Conservation (phyloP, 2,797 vertebrate genomes). For the Prunella strophiata region DNA sequence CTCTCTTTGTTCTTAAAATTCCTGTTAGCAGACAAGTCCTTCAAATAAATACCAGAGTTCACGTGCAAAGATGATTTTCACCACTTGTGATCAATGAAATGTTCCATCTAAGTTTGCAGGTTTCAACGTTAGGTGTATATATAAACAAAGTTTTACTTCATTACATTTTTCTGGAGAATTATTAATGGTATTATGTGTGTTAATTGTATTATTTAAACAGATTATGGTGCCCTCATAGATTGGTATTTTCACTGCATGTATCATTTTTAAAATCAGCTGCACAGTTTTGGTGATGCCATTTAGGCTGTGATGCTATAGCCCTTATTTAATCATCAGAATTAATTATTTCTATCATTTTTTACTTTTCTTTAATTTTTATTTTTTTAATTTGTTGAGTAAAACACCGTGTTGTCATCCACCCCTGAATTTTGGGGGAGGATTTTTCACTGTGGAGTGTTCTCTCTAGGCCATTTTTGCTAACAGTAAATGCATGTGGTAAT, state of each 20-base stretch:
- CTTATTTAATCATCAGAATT: neutral
- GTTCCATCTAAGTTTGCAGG: neutral
- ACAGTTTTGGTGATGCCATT: neutral
- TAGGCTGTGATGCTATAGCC: neutral
- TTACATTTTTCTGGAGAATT: neutral
- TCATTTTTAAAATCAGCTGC: neutral
- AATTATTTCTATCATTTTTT: neutral
- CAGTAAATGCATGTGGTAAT: slow-evolving; percentile 38
- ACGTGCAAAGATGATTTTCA: neutral
- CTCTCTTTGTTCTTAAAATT: slow-evolving; percentile 26
- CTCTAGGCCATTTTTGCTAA: slow-evolving; percentile 2
- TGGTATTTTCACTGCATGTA: neutral
- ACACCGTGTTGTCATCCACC: neutral
- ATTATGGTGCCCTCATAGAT: neutral
- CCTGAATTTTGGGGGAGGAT: neutral
- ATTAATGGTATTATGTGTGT: neutral
- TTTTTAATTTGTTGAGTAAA: neutral
- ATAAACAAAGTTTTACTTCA: neutral
- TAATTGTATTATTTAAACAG: neutral
- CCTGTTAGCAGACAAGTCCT: neutral
- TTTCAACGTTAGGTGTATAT: neutral
- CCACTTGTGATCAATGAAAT: neutral
- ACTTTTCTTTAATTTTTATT: neutral
- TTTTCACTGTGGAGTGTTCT: neutral
- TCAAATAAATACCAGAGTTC: neutral